Base-by-base conservation (phyloP, 2,888 invertebrate genomes). In the Pherbina coryleti region DNA sequence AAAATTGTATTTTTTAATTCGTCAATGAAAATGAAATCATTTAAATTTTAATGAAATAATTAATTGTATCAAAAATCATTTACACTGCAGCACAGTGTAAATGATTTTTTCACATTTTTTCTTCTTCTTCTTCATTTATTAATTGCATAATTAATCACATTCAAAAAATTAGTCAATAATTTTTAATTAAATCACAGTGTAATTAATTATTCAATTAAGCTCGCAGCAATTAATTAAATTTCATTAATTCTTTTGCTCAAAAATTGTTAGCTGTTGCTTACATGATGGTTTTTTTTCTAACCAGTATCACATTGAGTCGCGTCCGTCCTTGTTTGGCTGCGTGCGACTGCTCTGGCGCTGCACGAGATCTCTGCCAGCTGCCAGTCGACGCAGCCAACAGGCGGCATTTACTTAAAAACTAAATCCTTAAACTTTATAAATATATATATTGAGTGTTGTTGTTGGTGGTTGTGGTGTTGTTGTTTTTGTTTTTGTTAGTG, bases 71-170 rank as follows among this genome's bases (percentile, higher is more conserved):
- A 28, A 77, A 79, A 67, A 28, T 66, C 57, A 51, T 73, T 70
- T 79, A 79, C 79, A 76, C 78, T 49, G 70, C 78, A 66, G 62
- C 70, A 70, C 49, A 55, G 37, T 37, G 76, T 70, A 51, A 31
- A 14, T 0, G 7, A 44, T 69, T 34, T 67, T 44, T 67, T 51
- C n/a, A n/a, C n/a, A n/a, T 69, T 69, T 14, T 22, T 55, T 25
- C 11, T 28, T 28, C 0, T 69, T 55, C 7, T 62, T 28, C 1
- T 64, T 64, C 17, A 17, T 64, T 9, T 64, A 31, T 64, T 31
- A 44, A 44, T 44, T 44, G 44, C 44, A 44, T 44, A 44, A 44
- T 44, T 44, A 44, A 44, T 44, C 44, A 44, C 44, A 44, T 44
- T 44, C 44, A 44, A 44, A 44, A 44, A 44, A 44, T 69, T 28